phyloP scores from a whole-genome alignment of 2,888 invertebrate species.

The Congeria kusceri region DNA sequence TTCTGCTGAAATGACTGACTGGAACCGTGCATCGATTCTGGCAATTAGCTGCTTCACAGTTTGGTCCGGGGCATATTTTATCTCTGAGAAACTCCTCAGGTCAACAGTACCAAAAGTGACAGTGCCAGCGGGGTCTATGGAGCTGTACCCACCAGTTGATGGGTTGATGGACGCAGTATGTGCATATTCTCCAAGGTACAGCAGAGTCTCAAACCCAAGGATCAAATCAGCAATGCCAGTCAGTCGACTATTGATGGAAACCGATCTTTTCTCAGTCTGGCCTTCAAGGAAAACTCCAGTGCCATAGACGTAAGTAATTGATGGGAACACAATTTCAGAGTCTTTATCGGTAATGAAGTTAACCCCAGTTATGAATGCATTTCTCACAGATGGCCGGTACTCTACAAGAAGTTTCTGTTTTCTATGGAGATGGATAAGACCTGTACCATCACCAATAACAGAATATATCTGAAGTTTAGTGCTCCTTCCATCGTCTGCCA shows the following conservation, averaged over 20 bases:
- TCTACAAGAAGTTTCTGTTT: constrained; percentile 69
- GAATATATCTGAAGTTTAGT: constrained; percentile 63
- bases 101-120: constrained; percentile 71
- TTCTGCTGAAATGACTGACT: constrained; percentile 73
- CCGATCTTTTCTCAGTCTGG: constrained; percentile 63
- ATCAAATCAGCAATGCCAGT: constrained; percentile 71
- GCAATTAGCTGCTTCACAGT: constrained; percentile 62
- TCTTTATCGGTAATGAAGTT: constrained; percentile 72
- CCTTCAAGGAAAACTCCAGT: constrained; percentile 61
- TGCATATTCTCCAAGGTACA: constrained; percentile 66
- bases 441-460: constrained; percentile 72
- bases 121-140: constrained; percentile 59
- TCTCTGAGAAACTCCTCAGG: constrained; percentile 67
- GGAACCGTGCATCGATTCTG: constrained; percentile 68
- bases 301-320: constrained; percentile 72
- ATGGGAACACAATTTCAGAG: constrained; percentile 70
- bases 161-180: constrained; percentile 69
- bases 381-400: constrained; percentile 66
- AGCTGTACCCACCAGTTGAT: constrained; percentile 54
- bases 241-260: constrained; percentile 68
- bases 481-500: constrained; percentile 49
- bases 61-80: constrained; percentile 69
- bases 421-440: constrained; percentile 69
- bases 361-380: constrained; percentile 72
- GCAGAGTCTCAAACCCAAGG: constrained; percentile 66